Percentiles rank a stretch among this genome's conserved stretches.
Conservation (phyloP, 2,113 vertebrate genomes). For the Gorilla gorilla region DNA sequence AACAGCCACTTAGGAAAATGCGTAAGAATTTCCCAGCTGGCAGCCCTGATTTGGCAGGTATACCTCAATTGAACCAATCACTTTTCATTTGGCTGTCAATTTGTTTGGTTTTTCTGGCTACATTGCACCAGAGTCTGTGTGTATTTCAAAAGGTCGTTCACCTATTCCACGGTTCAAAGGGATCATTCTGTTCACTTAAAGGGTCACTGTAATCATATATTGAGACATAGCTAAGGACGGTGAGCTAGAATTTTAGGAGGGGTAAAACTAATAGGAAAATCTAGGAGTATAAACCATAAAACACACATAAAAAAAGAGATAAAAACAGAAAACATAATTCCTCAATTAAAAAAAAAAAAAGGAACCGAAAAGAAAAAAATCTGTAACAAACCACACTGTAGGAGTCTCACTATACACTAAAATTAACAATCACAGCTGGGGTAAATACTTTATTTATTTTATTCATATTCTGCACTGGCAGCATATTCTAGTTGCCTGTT, state of each 20-base stretch:
- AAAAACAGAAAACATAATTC: not conserved
- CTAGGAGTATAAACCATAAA: slow-evolving; percentile 22
- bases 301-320: not conserved
- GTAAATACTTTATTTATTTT: not conserved
- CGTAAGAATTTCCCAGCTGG: not conserved
- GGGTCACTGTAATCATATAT: slow-evolving; percentile 31
- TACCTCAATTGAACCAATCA: slow-evolving; percentile 29
- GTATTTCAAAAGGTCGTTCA: slow-evolving; percentile 73
- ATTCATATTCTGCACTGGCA: not conserved
- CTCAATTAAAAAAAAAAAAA: not conserved
- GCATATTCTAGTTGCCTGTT: not conserved
- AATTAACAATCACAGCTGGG: not conserved
- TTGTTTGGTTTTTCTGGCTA: slow-evolving; percentile 53
- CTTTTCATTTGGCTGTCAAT: slow-evolving; percentile 59
- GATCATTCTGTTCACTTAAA: slow-evolving; percentile 50
- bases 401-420: not conserved
- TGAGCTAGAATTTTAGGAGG: not conserved
- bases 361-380: not conserved
- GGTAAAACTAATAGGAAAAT: slow-evolving; percentile 29
- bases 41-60: slow-evolving; percentile 49
- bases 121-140: slow-evolving; percentile 48
- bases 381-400: not conserved
- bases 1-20: slow-evolving; percentile 49
- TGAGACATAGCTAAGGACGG: slow-evolving; percentile 40
- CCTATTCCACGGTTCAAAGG: slow-evolving; percentile 68